Conservation (phyloP, 1,140 invertebrate species). For the Gonioctena quinquepunctata region DNA sequence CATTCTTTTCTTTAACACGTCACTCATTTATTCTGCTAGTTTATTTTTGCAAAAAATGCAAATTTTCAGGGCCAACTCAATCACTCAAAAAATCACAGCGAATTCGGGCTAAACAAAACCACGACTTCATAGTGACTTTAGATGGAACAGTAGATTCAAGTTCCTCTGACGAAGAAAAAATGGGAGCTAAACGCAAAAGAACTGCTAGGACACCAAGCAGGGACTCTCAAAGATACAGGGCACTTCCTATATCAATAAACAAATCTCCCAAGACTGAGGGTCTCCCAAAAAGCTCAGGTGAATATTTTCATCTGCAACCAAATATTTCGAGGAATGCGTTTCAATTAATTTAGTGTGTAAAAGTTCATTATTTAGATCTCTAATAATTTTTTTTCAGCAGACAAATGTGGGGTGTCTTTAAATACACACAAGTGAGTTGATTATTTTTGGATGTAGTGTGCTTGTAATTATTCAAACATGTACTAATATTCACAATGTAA, state of each 20-base stretch:
- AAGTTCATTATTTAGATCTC: too few relatives aligned
- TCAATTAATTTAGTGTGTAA: too few relatives aligned
- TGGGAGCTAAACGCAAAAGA: slow-evolving; percentile 1
- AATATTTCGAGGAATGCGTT: too few relatives aligned
- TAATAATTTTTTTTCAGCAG: slow-evolving; percentile 1
- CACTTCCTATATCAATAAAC: slow-evolving; percentile 15
- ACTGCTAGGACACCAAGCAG: not conserved
- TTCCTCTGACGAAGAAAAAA: slow-evolving; percentile 28
- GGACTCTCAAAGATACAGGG: slow-evolving; percentile 11
- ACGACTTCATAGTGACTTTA: not conserved
- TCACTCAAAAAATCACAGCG: not conserved
- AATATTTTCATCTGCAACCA: too few relatives aligned
- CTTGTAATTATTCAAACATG: not conserved
- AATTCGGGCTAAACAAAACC: not conserved
- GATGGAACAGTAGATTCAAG: slow-evolving; percentile 29
- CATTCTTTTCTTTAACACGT: too few relatives aligned
- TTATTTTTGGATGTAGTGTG: not conserved
- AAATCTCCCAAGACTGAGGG: slow-evolving; percentile 1
- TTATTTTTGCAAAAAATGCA: too few relatives aligned
- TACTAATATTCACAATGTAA: too few relatives aligned
- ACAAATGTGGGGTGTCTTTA: not conserved
- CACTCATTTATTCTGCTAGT: too few relatives aligned
- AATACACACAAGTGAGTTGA: slow-evolving; percentile 1
- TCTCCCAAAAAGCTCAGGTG: not conserved
- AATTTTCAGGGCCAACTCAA: too few relatives aligned